Evolutionary conservation across 2,113 vertebrate species (phyloP).

Genomic region (Ardeotis arabs): DNA sequence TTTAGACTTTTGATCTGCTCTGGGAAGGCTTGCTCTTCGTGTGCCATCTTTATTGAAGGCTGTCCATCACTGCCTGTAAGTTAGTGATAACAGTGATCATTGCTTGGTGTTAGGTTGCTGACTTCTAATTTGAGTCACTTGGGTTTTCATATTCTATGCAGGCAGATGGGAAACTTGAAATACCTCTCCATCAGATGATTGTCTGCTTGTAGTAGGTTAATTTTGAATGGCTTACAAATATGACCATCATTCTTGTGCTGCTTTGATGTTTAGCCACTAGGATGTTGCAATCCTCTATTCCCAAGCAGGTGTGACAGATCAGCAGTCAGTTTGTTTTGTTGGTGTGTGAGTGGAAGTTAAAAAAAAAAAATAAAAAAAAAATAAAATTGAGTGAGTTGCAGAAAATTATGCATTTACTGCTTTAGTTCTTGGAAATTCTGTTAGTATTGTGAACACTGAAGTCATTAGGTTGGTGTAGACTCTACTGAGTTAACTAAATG

Average conservation of each 20-base stretch:
- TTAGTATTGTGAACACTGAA: neutral
- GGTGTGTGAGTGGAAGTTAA: neutral
- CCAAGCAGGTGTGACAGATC: neutral
- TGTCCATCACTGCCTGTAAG: neutral
- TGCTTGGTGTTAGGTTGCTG: neutral
- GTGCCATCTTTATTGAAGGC: neutral
- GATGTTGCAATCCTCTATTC: neutral
- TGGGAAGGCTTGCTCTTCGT: accelerated
- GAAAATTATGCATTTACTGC: neutral
- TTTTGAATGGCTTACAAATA: neutral
- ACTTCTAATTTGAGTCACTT: neutral
- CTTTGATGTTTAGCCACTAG: neutral
- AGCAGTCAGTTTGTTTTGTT: neutral
- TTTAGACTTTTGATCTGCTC: neutral
- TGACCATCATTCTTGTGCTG: neutral
- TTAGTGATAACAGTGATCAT: neutral
- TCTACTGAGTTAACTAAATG: neutral
- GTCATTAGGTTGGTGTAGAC: neutral
- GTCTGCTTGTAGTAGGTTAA: neutral
- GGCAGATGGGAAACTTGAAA: neutral
- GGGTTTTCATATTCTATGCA: neutral
- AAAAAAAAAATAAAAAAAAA: no score
- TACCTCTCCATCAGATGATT: neutral
- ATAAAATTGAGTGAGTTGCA: neutral
- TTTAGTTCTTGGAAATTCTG: neutral